Conservation (phyloP, 2,888 invertebrate species). For the Drosophila paramelanica region DNA sequence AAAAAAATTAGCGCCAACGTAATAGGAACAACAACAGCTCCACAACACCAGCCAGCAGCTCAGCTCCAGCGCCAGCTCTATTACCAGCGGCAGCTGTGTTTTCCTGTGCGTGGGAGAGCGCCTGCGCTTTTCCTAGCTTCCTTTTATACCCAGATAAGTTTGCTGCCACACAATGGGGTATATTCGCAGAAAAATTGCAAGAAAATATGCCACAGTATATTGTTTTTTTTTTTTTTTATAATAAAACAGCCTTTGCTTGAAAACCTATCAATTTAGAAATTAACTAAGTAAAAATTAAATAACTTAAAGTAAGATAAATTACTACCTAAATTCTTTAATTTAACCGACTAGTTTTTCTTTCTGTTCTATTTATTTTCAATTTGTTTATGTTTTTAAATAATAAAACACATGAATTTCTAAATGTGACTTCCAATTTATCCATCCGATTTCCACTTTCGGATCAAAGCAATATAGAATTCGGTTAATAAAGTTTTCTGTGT, state of each 20-base stretch:
- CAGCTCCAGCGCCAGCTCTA: conserved; percentile 3
- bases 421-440: too few species aligned
- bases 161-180: neutral
- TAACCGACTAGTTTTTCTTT: neutral
- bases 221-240: neutral
- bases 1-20: conserved; percentile 5
- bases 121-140: conserved; percentile 50
- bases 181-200: neutral
- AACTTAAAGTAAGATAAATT: too few species aligned
- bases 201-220: neutral
- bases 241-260: too few species aligned
- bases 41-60: conserved; percentile 1
- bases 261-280: neutral
- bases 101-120: conserved; percentile 45
- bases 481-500: too few species aligned
- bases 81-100: conserved; percentile 39
- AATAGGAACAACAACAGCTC: conserved; percentile 17
- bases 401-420: too few species aligned
- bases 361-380: too few species aligned
- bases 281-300: too few species aligned
- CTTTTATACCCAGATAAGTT: conserved; percentile 22
- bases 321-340: neutral
- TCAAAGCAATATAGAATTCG: too few species aligned
- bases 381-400: too few species aligned
- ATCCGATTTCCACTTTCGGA: too few species aligned